Evolutionary conservation across 2,113 vertebrate species (phyloP), one percentile per base, ranked within the genome.

Genomic region (Aleadryas rufinucha): DNA sequence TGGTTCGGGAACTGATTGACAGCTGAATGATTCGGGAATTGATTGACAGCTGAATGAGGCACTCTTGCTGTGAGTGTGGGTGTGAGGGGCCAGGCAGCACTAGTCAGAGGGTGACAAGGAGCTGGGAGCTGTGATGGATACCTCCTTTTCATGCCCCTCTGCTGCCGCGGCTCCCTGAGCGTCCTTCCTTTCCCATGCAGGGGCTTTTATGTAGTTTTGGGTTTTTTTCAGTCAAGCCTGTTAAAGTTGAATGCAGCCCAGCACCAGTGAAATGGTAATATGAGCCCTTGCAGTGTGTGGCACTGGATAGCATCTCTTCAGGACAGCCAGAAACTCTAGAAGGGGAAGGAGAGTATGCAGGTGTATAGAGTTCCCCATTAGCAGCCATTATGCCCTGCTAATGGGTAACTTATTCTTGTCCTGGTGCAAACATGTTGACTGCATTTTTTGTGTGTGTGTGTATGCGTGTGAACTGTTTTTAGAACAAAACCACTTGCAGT

Each of bases 321-420:
- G 74, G 37, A 41, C 31, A 33, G 66, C 26, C 49, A 79, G 96
- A 90, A 94, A 97, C 52, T 75, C 26, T 90, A 93, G 87, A 84
- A 72, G 44, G 56, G 42, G n/a, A 57, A 56, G 59, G 44, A 80
- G 45, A 93, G 44, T 95, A 87, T 83, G 54, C 56, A 77, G 52
- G 47, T 70, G 44, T 78, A 83, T 90, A 70, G 56, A 90, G 27
- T 95, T 94, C 19, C 53, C 47, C 65, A 75, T 95, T 95, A 95
- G 13, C 52, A 74, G 28, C 41, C 49, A 77, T 91, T 80, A 87
- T 33, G 69, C 10, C 17, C 10, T 68, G 59, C 35, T 94, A 66
- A 87, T 83, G 47, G 18, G 16, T 85, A 88, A 66, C 8, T 66
- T 76, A 56, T 8, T 89, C 71, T 70, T 86, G 16, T 35, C 28